Percentiles rank a stretch among this genome's conserved stretches.
phyloP scores from a whole-genome alignment of 2,797 vertebrate species.

The Perodicticus potto region DNA sequence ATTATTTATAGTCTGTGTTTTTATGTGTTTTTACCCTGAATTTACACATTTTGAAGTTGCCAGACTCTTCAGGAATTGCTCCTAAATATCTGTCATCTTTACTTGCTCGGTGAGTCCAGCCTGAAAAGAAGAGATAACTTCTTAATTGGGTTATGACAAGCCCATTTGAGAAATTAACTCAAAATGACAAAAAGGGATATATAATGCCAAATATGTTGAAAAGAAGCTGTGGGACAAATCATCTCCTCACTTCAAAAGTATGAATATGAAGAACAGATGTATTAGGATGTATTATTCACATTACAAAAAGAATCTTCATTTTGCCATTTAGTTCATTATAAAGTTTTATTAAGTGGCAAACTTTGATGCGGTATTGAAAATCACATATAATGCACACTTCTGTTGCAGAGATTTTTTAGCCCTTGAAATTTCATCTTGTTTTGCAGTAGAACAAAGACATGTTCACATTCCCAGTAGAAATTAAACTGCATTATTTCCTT shows the following conservation, averaged over 20 bases:
- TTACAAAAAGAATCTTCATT: not conserved
- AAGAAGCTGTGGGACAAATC: not conserved
- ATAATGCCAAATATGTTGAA: conserved; percentile 46
- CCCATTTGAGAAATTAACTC: conserved; percentile 57
- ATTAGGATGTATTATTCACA: not conserved
- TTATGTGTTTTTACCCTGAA: conserved; percentile 39
- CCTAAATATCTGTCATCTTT: conserved; percentile 58
- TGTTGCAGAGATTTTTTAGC: not conserved
- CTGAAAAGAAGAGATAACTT: conserved; percentile 55
- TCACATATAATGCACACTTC: not conserved
- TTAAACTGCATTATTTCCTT: not conserved
- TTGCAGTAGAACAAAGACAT: not conserved
- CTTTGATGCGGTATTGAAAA: not conserved
- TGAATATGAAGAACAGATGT: not conserved
- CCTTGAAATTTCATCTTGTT: not conserved
- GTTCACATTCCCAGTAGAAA: not conserved
- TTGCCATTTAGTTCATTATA: conserved; percentile 20
- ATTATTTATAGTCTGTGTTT: conserved; percentile 39
- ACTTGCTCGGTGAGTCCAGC: conserved; percentile 35
- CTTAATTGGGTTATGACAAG: conserved; percentile 65
- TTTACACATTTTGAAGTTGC: conserved; percentile 70
- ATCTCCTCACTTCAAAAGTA: conserved; percentile 21
- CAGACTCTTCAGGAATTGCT: conserved; percentile 28
- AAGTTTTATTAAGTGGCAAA: not conserved
- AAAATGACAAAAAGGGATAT: conserved; percentile 42